Evolutionary conservation across 2,797 vertebrate species (phyloP), one percentile per base, ranked within the genome.

Genomic region (Peromyscus nudipes): DNA sequence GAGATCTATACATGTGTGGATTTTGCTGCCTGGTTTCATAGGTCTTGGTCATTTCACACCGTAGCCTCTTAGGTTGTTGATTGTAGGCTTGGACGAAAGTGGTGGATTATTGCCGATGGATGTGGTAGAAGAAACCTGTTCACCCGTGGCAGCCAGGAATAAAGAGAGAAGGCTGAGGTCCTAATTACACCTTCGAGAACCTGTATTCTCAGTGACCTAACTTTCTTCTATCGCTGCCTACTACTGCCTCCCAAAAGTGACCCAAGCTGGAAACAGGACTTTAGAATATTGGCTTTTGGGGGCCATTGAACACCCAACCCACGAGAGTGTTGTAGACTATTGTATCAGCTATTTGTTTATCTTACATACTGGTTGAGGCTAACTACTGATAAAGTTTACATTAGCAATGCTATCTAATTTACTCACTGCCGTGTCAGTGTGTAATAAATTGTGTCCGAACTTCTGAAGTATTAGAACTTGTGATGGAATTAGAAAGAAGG

Each of bases 301-400:
- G 25, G 25, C 37, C 34, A 55, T 16, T 55, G 8, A 52, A 65
- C 13, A 77, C 40, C 16, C 5, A 76, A 40, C 27, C 8, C 4
- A 52, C 25, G 6, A 75, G 1, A 69, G 2, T 11, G 7, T 34
- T 79, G 4, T 9, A 64, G 29, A 2, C 0, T 13, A 46, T 1
- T 31, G 16, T n/a, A 52, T 43, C 3, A 40, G 46, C 65, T 86
- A 17, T 11, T 65, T 46, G 9, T 40, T 86, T 81, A 49, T 75
- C 40, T n/a, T 25, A 2, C 27, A 62, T 21, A 25, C 73, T 75
- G 14, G 49, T 86, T 49, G 27, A 60, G 77, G 11, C 19, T 75
- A 73, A 62, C 11, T 37, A n/a, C 9, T 2, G 4, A 34, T 2
- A 40, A 81, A 43, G 10, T 65, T 86, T 21, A 46, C 12, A 73